A percentile compares a stretch with the other conserved stretches of the same genome.
These are phyloP conservation scores for Flexamia atlantica DNA, from an alignment of 2,888 invertebrate genomes.

Conservation along the genomic window DNA sequence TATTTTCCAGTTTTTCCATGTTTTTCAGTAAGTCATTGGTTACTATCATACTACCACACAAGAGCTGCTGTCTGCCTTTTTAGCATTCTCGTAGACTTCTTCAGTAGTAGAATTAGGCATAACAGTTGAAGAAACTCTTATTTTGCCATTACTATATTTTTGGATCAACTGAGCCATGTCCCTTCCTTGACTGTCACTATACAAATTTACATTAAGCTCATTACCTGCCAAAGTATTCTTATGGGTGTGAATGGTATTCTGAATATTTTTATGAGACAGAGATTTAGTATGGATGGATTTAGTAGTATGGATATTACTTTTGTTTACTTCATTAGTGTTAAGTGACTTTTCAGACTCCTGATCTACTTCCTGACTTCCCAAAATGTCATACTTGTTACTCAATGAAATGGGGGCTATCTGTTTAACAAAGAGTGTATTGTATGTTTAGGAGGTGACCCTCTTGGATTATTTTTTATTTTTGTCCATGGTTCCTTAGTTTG, in stretches of 20 bases:
- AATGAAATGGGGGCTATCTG: not conserved
- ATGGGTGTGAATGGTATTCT: not conserved
- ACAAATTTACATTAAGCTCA: not conserved
- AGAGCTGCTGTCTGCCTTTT: conserved; percentile 28
- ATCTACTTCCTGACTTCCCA: too few species aligned
- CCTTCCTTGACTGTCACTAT: conserved; percentile 6
- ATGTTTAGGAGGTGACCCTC: not conserved
- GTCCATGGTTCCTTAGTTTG: not conserved
- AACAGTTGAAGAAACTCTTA: not conserved
- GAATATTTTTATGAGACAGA: not conserved
- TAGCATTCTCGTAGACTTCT: conserved; percentile 17
- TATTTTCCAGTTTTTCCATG: conserved; percentile 37
- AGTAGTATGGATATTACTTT: too few species aligned
- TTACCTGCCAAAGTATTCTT: not conserved
- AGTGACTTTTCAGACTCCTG: too few species aligned
- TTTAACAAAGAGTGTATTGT: not conserved
- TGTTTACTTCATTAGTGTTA: too few species aligned
- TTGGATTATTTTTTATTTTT: not conserved
- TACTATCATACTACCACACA: conserved; percentile 37
- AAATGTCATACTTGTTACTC: not conserved
- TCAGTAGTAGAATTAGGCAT: conserved; percentile 23
- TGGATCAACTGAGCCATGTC: not conserved
- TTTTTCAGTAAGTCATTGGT: conserved; percentile 37
- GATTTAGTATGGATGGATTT: too few species aligned
- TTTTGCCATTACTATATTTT: conserved; percentile 7